Evolutionary conservation across 2,797 vertebrate genomes (phyloP).

Genomic region (Myotis vivesi): DNA sequence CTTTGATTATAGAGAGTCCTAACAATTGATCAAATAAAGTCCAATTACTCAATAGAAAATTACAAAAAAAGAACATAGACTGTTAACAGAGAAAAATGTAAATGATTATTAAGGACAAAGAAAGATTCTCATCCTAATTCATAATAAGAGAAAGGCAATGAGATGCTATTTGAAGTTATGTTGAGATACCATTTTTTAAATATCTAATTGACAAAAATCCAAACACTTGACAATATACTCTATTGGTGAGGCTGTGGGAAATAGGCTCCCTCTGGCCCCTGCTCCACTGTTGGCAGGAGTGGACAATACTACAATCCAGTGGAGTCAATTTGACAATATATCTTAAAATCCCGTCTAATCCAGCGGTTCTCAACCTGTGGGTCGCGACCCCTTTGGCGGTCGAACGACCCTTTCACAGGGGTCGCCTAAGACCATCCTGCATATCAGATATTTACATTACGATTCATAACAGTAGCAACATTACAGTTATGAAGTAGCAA

Average conservation of each 20-base stretch:
- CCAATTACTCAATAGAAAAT: slow-evolving; percentile 35
- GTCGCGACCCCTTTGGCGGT: too few species aligned
- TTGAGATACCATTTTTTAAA: neutral
- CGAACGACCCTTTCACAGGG: too few species aligned
- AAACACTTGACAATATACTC: neutral
- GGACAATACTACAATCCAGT: neutral
- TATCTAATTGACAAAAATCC: slow-evolving; percentile 21
- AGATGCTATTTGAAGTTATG: slow-evolving; percentile 18
- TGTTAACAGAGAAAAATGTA: neutral
- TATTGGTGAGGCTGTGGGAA: neutral
- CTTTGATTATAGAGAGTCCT: neutral
- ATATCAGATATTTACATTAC: too few species aligned
- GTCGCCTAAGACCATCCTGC: too few species aligned
- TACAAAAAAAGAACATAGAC: neutral
- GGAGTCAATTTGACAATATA: slow-evolving; percentile 18
- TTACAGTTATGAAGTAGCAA: too few species aligned
- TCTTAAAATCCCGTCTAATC: neutral
- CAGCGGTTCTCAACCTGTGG: too few species aligned
- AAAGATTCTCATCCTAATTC: slow-evolving; percentile 31
- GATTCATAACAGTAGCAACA: too few species aligned
- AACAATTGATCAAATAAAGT: slow-evolving; percentile 28
- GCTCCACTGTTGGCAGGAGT: neutral
- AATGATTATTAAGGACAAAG: neutral
- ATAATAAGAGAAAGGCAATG: neutral
- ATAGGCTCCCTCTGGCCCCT: neutral